Evolutionary conservation across 1,140 invertebrate species (phyloP), one percentile per base, ranked within the genome.

Genomic region (Stratiolaelaps scimitus): DNA sequence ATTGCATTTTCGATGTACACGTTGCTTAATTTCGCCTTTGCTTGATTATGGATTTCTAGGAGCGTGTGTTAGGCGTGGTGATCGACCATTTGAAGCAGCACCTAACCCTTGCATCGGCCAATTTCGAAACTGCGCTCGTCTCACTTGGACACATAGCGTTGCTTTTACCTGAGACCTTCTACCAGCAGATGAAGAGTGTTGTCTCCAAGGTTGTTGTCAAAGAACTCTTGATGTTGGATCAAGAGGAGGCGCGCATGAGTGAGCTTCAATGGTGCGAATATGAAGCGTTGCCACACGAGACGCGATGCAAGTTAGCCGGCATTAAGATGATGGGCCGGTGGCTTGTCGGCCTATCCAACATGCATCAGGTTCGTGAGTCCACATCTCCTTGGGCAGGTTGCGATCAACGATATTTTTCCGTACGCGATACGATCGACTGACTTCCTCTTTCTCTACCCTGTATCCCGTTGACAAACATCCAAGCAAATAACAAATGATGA

Each of bases 271-370:
- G 92, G 92, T 92, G 88, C 77, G 75, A 81, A 1, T 88, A 94
- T 74, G 86, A 92, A 40, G 82, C 88, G 67, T 77, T 95, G 15
- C 88, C 90, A 1, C 85, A 90, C 72, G 89, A 93, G 75, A 94
- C 91, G 0, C 82, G 87, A 65, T 92, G 89, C 75, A 93, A 94
- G 79, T 81, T 94, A 67, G 91, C 95, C 77, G 92, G 88, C 0
- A 81, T 97, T 69, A 98, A 98, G 75, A 85, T 92, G 67, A 92
- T 97, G 84, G 91, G 91, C 1, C 81, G 93, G 30, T 98, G 93
- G 92, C 77, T 97, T 15, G 76, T 95, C 40, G 93, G 92, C 0
- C 76, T 96, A 6, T 60, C 53, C 26, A 93, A 92, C 76, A 48
- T 71, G 2, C 69, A 69, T 67, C 46, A 66, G 7, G 30, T n/a